Evolutionary conservation across 2,113 vertebrate genomes (phyloP).

Genomic region (Hippocampus guttulatus): DNA sequence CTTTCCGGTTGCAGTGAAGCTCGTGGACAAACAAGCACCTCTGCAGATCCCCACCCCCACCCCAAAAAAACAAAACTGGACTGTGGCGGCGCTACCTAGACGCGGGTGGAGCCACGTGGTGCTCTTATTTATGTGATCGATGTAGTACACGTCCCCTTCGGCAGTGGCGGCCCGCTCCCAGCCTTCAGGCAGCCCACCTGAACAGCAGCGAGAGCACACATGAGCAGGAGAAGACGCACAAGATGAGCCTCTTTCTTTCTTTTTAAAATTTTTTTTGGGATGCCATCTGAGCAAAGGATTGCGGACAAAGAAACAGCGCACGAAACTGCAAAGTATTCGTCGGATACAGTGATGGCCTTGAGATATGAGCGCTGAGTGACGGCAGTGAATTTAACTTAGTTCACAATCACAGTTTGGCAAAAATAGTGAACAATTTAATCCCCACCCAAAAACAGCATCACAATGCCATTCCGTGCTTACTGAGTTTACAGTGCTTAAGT

Average conservation of each 20-base stretch:
- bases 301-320: conserved; percentile 6
- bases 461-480: too few relatives aligned
- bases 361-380: too few relatives aligned
- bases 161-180: conserved; percentile 95
- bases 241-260: background rate
- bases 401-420: too few relatives aligned
- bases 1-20: conserved; percentile 68
- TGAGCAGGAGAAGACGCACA: background rate
- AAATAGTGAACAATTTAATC: too few relatives aligned
- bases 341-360: too few relatives aligned
- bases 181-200: conserved; percentile 95
- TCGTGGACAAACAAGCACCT: conserved; percentile 55
- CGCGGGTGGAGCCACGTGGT: conserved; percentile 96
- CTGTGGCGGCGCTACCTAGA: conserved; percentile 63
- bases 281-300: conserved; percentile 12
- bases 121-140: conserved; percentile 97
- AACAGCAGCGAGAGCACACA: conserved; percentile 67
- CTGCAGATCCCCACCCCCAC: conserved; percentile 39
- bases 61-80: conserved; percentile 42
- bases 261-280: background rate
- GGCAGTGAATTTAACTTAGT: background rate
- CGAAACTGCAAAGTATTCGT: background rate
- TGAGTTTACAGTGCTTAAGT: too few relatives aligned
- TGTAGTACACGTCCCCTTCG: conserved; percentile 97
- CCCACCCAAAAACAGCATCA: too few relatives aligned